Evolutionary conservation across 2,797 vertebrate species (phyloP).

Genomic region (Premnoplex brunnescens): DNA sequence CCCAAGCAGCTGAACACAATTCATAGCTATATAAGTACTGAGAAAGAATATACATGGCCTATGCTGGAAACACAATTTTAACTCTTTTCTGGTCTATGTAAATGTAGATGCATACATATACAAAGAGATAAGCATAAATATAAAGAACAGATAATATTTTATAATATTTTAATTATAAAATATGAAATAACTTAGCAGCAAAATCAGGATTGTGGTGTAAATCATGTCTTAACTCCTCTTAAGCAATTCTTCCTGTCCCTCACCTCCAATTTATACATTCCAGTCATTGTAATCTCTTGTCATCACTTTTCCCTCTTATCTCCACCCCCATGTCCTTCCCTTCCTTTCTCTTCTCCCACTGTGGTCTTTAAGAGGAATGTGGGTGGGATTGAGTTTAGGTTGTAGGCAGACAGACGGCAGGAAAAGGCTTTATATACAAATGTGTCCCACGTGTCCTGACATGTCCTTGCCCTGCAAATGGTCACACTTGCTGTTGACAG

Average conservation of each 20-base stretch:
- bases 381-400: neutral
- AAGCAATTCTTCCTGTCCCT: neutral
- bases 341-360: neutral
- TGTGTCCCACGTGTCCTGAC: constrained; percentile 33
- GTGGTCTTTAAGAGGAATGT: neutral
- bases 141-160: neutral
- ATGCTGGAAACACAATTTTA: neutral
- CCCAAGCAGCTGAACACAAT: neutral
- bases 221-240: neutral
- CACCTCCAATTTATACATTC: neutral
- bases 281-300: neutral
- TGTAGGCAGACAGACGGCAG: neutral
- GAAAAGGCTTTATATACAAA: constrained; percentile 58
- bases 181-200: neutral
- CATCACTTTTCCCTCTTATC: neutral
- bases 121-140: neutral
- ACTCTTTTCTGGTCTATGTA: neutral
- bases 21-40: neutral
- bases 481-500: constrained; percentile 26
- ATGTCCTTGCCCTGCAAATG: constrained; percentile 28
- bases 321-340: neutral
- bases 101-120: neutral
- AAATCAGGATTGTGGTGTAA: neutral
- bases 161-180: neutral
- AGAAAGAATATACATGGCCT: neutral